Evolutionary conservation across 2,113 vertebrate species (phyloP).

Genomic region (Centropus unirufus): DNA sequence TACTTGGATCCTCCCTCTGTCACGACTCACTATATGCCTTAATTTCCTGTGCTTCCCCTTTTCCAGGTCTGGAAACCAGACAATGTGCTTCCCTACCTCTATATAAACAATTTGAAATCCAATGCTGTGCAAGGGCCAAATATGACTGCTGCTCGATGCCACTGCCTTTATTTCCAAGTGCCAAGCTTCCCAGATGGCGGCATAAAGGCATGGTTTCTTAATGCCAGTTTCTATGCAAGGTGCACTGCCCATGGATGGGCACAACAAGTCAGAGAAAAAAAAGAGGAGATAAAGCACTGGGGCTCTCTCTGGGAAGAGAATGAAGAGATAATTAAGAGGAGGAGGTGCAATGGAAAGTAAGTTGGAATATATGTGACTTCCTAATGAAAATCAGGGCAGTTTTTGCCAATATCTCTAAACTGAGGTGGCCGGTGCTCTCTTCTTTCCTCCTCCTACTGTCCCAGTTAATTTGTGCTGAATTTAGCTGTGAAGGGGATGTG

Average conservation of each 20-base stretch:
- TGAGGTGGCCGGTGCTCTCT: not conserved
- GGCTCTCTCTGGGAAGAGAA: not conserved
- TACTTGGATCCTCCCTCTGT: conserved; percentile 22
- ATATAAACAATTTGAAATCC: conserved; percentile 5
- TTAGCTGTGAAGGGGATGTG: conserved; percentile 13
- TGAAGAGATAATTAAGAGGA: not conserved
- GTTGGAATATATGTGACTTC: not conserved
- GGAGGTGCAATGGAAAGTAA: conserved; percentile 4
- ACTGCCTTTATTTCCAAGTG: not conserved
- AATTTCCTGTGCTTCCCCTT: conserved; percentile 20
- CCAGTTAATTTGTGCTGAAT: conserved; percentile 8
- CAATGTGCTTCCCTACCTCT: not conserved
- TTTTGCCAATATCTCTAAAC: not conserved
- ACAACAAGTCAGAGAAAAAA: not conserved
- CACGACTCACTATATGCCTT: not conserved
- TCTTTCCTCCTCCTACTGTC: not conserved
- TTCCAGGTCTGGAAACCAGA: conserved; percentile 50
- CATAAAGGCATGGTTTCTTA: not conserved
- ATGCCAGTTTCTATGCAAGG: not conserved
- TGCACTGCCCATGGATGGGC: not conserved
- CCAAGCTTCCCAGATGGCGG: conserved; percentile 25
- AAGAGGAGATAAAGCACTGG: not conserved
- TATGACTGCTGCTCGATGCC: not conserved
- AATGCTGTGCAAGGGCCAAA: not conserved
- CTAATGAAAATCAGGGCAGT: not conserved